A percentile compares a stretch with the other conserved stretches of the same genome.
These are phyloP conservation scores for Pheosia tremula DNA, from an alignment of 2,888 invertebrate genomes.

Conservation along the genomic window DNA sequence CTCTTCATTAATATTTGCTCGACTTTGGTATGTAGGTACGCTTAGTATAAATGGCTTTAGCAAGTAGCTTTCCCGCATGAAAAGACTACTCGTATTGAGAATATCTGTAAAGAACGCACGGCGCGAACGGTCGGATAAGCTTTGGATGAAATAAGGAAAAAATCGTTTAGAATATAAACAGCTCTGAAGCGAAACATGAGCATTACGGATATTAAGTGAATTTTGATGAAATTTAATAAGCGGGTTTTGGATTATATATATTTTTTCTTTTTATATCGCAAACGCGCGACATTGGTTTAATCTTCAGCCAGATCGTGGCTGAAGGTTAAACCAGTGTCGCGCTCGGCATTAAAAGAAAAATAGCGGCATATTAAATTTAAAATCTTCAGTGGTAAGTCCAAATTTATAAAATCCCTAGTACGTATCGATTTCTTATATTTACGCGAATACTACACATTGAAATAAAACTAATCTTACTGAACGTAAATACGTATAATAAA, in stretches of 20 bases:
- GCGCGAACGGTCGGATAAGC: constrained; percentile 5
- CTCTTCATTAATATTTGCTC: constrained; percentile 1
- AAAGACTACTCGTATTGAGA: constrained; percentile 2
- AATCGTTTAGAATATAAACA: background rate
- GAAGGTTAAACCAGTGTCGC: no score
- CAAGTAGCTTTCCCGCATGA: constrained; percentile 2
- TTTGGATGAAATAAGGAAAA: background rate
- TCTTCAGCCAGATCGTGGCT: no score
- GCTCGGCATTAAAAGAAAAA: no score
- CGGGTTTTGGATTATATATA: background rate
- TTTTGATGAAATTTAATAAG: background rate
- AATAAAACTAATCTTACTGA: no score
- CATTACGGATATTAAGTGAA: background rate
- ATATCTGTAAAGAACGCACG: constrained; percentile 7
- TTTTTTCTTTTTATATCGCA: background rate
- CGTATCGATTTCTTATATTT: no score
- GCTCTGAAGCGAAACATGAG: background rate
- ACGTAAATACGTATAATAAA: no score
- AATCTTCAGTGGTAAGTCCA: no score
- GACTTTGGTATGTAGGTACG: constrained; percentile 4
- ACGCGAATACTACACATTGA: no score
- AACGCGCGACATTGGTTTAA: no score
- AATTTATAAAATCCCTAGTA: no score
- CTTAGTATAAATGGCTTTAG: constrained; percentile 10
- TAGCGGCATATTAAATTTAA: no score